Percentiles rank a stretch among this genome's conserved stretches.
These are phyloP conservation scores for Vulpes ferrilata DNA, from an alignment of 2,113 vertebrate genomes.

Conservation along the genomic window DNA sequence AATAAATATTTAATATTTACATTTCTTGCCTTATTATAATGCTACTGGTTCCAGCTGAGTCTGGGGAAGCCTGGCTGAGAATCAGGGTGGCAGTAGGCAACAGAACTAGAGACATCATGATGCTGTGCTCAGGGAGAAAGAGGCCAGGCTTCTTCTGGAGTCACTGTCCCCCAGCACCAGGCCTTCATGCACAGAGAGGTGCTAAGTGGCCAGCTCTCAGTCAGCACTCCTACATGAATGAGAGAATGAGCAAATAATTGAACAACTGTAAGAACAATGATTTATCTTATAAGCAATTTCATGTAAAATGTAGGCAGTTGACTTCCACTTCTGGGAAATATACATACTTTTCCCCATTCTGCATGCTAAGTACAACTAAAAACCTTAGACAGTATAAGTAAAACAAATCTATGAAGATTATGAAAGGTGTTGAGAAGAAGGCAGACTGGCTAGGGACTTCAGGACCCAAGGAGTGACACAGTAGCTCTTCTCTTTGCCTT, in stretches of 20 bases:
- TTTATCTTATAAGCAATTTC: not conserved
- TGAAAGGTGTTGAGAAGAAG: not conserved
- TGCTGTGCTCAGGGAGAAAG: not conserved
- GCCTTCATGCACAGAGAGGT: not conserved
- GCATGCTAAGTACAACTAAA: not conserved
- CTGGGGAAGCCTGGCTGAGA: not conserved
- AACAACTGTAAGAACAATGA: not conserved
- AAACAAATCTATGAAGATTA: not conserved
- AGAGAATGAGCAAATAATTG: not conserved
- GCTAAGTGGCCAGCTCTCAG: not conserved
- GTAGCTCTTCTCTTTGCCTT: not conserved
- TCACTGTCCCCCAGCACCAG: too few relatives aligned
- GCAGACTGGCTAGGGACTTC: not conserved
- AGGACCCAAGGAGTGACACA: not conserved
- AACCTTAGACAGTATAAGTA: not conserved
- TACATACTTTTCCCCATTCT: not conserved
- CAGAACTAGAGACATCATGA: not conserved
- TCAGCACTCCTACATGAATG: not conserved
- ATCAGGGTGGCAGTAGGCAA: not conserved
- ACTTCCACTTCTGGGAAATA: not conserved
- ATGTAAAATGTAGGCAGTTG: not conserved
- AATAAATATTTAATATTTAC: conserved; percentile 26
- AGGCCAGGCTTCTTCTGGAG: not conserved
- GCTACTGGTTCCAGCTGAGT: not conserved
- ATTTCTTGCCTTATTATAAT: not conserved